Percentiles rank a stretch among this genome's conserved stretches.
phyloP scores from a whole-genome alignment of 92 coral and sea anemone genomes.

The Ricordea florida region DNA sequence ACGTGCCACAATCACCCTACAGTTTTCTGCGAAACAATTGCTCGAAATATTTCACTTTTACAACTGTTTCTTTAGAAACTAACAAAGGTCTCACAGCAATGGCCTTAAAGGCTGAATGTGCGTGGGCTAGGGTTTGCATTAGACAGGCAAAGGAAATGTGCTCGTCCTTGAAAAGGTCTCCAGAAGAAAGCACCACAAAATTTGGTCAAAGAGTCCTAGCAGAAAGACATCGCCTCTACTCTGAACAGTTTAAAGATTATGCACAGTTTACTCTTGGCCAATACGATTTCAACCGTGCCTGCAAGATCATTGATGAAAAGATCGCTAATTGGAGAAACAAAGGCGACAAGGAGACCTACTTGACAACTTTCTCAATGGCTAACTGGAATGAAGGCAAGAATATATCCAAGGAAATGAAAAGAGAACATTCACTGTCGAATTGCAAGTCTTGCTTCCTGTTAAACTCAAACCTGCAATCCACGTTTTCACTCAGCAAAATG shows the following conservation, averaged over 20 bases:
- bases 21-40: too few relatives aligned
- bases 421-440: constrained; percentile 11
- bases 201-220: constrained; percentile 8
- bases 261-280: constrained; percentile 5
- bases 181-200: constrained; percentile 10
- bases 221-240: constrained; percentile 14
- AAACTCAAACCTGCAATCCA: constrained; percentile 8
- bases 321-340: constrained; percentile 6
- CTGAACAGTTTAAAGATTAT: constrained; percentile 23
- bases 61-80: too few relatives aligned
- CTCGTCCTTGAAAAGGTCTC: neutral
- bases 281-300: neutral
- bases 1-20: too few relatives aligned
- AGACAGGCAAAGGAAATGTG: constrained; percentile 7
- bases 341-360: constrained; percentile 4
- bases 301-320: constrained; percentile 17
- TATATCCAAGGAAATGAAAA: constrained; percentile 20
- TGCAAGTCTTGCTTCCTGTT: constrained; percentile 18
- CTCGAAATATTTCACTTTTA: too few relatives aligned
- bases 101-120: too few relatives aligned
- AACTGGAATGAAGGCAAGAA: constrained; percentile 11
- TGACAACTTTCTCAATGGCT: neutral
- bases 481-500: constrained; percentile 12
- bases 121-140: too few relatives aligned
- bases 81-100: too few relatives aligned